Base-by-base conservation (phyloP, 2,797 vertebrate species). In the Etheostoma nigrum region DNA sequence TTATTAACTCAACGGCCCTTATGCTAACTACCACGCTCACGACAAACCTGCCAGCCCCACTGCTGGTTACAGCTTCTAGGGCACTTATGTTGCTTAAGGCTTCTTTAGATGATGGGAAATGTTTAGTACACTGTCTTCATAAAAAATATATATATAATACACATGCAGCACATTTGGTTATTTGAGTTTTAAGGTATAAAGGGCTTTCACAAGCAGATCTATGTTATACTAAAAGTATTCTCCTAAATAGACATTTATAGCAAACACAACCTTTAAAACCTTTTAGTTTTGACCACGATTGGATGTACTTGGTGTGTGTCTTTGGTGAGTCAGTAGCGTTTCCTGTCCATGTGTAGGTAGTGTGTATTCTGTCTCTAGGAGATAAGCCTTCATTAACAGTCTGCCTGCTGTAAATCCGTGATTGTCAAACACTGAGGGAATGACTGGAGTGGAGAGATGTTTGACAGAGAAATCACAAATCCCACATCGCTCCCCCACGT, bases 301-400 rank as follows among this genome's bases (percentile, higher is more conserved):
- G n/a, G 60, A 83, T 65, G 77, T 36, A 45, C 45, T 64, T n/a
- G 47, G 27, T 70, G 73, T 36, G 63, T 42, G 33, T 81, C 58
- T 77, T 49, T 49, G 47, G 64, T 85, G 76, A 86, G 72, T 91
- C 83, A 79, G 64, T 62, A 27, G 60, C 55, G 69, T 59, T 76
- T 71, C 53, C 73, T 72, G 55, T 78, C 60, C 33, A 1, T 67
- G 81, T 86, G 83, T 87, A 87, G 80, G 82, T 86, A 76, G 72
- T 59, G 74, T 78, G 63, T 74, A 23, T 81, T 87, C 88, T 90
- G 90, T 87, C 81, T 89, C 80, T 58, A 12, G 68, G 77, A 90
- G 88, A 92, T 89, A 86, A 91, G 85, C 81, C 73, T 85, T 78
- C 84, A 85, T 89, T 82, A 88, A 77, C 76, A 84, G 66, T 84